Percentiles rank a stretch among this genome's conserved stretches.
phyloP scores from a whole-genome alignment of 2,888 invertebrate genomes.

The Drosophila colorata region DNA sequence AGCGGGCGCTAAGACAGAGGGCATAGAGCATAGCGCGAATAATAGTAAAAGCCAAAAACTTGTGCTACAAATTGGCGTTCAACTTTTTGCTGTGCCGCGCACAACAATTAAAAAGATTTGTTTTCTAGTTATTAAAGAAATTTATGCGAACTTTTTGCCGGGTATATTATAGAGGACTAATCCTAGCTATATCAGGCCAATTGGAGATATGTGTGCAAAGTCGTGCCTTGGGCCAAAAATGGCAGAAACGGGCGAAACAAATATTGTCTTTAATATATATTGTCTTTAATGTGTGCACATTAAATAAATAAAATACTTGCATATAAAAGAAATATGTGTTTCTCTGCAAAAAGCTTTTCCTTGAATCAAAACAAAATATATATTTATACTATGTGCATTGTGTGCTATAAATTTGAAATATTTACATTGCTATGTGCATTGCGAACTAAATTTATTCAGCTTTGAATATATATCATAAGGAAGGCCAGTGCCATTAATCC shows the following conservation, averaged over 20 bases:
- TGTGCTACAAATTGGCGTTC: constrained; percentile 55
- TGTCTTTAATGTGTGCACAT: background rate
- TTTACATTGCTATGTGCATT: background rate
- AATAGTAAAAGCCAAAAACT: constrained; percentile 47
- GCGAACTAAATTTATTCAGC: constrained; percentile 1
- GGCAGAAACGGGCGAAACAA: background rate
- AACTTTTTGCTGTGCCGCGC: constrained; percentile 54
- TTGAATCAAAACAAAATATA: background rate
- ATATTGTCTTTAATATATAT: background rate
- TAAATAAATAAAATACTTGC: background rate
- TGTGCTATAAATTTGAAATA: constrained; percentile 6
- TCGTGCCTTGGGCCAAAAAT: background rate
- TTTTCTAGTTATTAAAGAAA: constrained; percentile 38
- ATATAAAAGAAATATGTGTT: background rate
- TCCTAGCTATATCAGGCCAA: background rate
- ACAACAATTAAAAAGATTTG: constrained; percentile 71
- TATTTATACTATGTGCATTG: background rate
- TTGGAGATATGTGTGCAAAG: background rate
- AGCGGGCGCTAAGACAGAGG: constrained; percentile 9
- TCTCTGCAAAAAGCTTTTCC: background rate
- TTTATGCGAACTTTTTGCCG: constrained; percentile 34
- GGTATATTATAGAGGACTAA: constrained; percentile 7
- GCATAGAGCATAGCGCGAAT: constrained; percentile 13
- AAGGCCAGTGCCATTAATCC: constrained; percentile 2
- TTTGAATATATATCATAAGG: background rate